A percentile compares a stretch with the other conserved stretches of the same genome.
phyloP scores from a whole-genome alignment of 2,113 vertebrate genomes.

The Oxyura jamaicensis region DNA sequence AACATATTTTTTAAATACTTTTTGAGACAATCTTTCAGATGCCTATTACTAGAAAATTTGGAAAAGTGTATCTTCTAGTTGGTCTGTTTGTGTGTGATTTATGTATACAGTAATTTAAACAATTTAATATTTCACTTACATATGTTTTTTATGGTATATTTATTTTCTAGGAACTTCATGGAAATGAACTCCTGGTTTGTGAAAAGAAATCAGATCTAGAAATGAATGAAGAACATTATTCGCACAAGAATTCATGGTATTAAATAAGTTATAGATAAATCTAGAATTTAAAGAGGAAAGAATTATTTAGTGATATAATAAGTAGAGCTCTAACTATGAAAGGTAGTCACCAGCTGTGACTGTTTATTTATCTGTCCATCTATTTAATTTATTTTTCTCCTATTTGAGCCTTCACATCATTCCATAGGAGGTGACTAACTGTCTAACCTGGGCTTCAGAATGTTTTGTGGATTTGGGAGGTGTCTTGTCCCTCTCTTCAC shows the following conservation, averaged over 20 bases:
- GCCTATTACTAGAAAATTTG: not conserved
- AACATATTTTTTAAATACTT: not conserved
- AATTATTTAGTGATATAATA: not conserved
- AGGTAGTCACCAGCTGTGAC: not conserved
- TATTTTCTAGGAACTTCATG: slow-evolving; percentile 67
- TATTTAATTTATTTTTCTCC: not conserved
- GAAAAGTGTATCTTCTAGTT: not conserved
- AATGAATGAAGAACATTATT: not conserved
- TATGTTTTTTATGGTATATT: not conserved
- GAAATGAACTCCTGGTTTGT: slow-evolving; percentile 56
- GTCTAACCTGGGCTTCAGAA: not conserved
- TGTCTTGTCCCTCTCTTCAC: not conserved
- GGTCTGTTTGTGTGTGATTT: not conserved
- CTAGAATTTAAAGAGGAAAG: not conserved
- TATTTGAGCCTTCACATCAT: not conserved
- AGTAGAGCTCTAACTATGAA: not conserved
- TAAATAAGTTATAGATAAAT: not conserved
- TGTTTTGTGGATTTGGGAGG: not conserved
- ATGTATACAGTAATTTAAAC: not conserved
- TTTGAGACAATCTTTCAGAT: not conserved
- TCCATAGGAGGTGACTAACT: not conserved
- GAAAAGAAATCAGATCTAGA: slow-evolving; percentile 29
- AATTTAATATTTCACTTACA: not conserved
- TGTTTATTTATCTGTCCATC: not conserved
- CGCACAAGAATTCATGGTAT: slow-evolving; percentile 68